These are phyloP conservation scores for Fabriciana adippe DNA, from an alignment of 2,888 invertebrate species.

Conservation along the genomic window DNA sequence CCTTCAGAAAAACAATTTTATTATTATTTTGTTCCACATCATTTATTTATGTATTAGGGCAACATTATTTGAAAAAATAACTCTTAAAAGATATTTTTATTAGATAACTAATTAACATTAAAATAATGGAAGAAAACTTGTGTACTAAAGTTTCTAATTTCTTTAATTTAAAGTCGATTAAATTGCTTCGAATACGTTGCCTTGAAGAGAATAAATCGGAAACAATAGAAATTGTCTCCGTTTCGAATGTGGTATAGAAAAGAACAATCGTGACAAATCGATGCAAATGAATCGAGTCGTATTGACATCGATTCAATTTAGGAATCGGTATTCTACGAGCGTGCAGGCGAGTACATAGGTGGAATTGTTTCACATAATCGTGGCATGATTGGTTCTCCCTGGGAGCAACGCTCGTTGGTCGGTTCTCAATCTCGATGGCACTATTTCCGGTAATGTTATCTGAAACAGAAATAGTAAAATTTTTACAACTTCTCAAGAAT, in stretches of 20 bases:
- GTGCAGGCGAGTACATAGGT: conserved; percentile 28
- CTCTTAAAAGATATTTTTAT: no score
- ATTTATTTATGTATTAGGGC: no score
- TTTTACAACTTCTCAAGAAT: conserved; percentile 9
- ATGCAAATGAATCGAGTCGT: conserved; percentile 41
- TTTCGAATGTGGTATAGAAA: conserved; percentile 22
- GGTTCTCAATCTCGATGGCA: conserved; percentile 40
- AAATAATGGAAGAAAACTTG: no score
- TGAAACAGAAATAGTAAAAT: conserved; percentile 47
- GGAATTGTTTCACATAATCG: conserved; percentile 47
- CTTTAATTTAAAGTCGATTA: background rate
- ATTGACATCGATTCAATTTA: conserved; percentile 52
- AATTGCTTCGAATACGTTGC: background rate
- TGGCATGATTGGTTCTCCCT: conserved; percentile 51
- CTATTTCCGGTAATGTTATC: conserved; percentile 68
- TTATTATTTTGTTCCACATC: no score
- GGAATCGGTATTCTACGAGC: conserved; percentile 46
- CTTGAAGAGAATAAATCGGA: conserved; percentile 7
- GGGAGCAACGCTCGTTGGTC: conserved; percentile 40
- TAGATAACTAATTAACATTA: no score
- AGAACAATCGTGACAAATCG: conserved; percentile 54
- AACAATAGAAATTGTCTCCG: conserved; percentile 20
- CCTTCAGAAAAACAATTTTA: background rate
- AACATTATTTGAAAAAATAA: no score
- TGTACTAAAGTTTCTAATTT: no score